A percentile compares a stretch with the other conserved stretches of the same genome.
Evolutionary conservation across 1,140 invertebrate species (phyloP).

Genomic region (Fopius arisanus): DNA sequence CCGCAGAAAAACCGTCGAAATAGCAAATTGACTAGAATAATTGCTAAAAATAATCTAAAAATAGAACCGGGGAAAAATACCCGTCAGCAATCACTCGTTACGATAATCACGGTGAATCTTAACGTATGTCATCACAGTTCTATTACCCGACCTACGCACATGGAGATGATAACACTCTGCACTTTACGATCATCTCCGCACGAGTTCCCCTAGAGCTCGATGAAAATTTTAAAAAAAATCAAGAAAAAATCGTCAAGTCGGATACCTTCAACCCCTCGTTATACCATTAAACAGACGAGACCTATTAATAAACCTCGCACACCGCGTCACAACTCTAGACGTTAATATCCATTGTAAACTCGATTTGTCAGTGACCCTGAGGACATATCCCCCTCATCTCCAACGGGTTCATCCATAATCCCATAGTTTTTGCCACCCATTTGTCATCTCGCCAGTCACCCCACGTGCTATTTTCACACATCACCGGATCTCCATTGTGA

Average conservation of each 20-base stretch:
- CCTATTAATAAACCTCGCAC: constrained; percentile 37
- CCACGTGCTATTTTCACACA: too few species aligned
- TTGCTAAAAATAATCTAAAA: not conserved
- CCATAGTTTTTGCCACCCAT: too few species aligned
- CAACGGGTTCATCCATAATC: not conserved
- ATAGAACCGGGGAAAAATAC: not conserved
- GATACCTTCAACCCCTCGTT: constrained; percentile 23
- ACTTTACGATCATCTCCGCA: constrained; percentile 5
- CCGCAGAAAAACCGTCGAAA: too few species aligned
- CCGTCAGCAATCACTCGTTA: constrained; percentile 21
- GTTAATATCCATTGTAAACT: constrained; percentile 10
- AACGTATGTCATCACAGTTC: constrained; percentile 21
- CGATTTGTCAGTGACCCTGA: constrained; percentile 7
- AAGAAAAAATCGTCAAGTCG: too few species aligned
- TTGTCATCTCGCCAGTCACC: too few species aligned
- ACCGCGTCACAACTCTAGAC: constrained; percentile 13
- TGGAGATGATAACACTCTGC: constrained; percentile 22
- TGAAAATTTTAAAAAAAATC: too few species aligned
- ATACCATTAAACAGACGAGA: constrained; percentile 28
- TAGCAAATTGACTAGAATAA: too few species aligned
- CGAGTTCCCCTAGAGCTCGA: not conserved
- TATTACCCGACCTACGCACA: constrained; percentile 31
- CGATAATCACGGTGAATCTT: constrained; percentile 20
- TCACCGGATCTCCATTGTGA: too few species aligned
- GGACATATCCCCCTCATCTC: not conserved